Evolutionary conservation across 2,113 vertebrate genomes (phyloP).

Genomic region (Tragelaphus imberbis): DNA sequence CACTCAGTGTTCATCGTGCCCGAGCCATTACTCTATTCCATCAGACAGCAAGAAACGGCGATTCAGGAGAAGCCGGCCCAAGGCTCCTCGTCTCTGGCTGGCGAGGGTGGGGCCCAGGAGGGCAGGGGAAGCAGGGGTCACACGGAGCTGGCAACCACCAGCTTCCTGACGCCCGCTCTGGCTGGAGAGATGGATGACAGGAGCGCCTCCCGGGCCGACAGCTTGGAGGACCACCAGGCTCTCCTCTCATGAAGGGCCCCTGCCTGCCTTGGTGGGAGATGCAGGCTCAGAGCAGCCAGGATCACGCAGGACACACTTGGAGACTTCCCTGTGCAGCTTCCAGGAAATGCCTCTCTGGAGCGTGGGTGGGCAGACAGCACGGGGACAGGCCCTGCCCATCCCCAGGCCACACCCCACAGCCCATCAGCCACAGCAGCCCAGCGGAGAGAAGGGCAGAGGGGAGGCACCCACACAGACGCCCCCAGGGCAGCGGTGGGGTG

Average conservation of each 20-base stretch:
- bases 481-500: neutral
- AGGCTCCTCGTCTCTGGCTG: neutral
- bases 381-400: neutral
- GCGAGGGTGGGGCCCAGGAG: neutral
- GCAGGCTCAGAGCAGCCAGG: neutral
- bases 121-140: neutral
- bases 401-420: neutral
- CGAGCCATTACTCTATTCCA: neutral
- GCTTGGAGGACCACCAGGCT: neutral
- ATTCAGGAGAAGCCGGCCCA: neutral
- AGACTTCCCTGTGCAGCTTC: neutral
- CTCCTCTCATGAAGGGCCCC: neutral
- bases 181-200: neutral
- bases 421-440: neutral
- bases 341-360: neutral
- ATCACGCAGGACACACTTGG: neutral
- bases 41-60: neutral
- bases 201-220: fast-evolving
- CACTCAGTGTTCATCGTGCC: neutral
- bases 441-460: neutral
- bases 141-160: fast-evolving
- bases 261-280: neutral
- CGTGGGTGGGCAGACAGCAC: neutral
- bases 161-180: neutral
- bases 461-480: neutral